Base-by-base conservation (phyloP, 2,888 invertebrate species). In the Lochmaea capreae region DNA sequence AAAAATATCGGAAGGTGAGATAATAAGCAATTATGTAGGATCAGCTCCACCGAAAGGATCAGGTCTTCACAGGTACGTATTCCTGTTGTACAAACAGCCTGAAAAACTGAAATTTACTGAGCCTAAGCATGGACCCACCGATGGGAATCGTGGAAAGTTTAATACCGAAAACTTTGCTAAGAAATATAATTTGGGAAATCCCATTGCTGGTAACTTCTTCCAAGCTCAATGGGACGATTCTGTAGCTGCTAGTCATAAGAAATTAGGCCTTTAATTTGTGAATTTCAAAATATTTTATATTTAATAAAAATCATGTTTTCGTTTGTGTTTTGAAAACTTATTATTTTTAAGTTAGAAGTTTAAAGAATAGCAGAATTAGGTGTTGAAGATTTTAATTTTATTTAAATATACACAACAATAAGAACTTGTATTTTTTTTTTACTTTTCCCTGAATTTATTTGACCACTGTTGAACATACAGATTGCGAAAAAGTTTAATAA, bases 41-140 rank as follows among this genome's bases (percentile, higher is more conserved):
- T 87, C 91, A 49, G 93, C 93, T 5, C 94, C 94, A n/a, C 93
- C 93, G 10, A 90, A 92, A 86, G 92, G 90, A 63, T 92, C 93
- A 49, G 93, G 92, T 12, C 86, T 93, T 16, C 94, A 94, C 86
- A 90, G 94, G 16, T 94, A 94, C 82, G 89, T 93, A 14, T 93
- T 91, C 85, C 82, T 94, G 65, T 82, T 93, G 12, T 95, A 90
- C 87, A 91, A 93, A 82, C 95, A 95, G 81, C 87, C 88, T 0
- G 87, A 85, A 12, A 90, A 90, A 79, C 73, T 91, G 3, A 71
- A 72, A 6, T 83, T 84, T 71, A 77, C 79, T 46, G 84, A 84
- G 72, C 76, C 81, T 26, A 89, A 88, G 75, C 84, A 89, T 6
- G 88, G 81, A 75, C 88, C 88, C 76, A 89, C 88, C 39, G 89